Conservation (phyloP, 2,797 vertebrate genomes). For the Smutsia temminckii region DNA sequence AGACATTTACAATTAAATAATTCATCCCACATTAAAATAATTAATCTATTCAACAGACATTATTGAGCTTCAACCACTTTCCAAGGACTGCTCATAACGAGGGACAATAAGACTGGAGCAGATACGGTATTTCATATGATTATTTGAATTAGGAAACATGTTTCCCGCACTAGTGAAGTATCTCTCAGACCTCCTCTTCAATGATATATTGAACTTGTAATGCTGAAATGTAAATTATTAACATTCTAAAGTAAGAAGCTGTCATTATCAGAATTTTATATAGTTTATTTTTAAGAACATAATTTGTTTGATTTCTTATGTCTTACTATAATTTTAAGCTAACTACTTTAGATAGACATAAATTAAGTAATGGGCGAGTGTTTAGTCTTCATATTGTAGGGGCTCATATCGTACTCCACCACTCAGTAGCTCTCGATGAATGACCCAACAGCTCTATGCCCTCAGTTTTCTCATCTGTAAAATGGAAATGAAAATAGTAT, state of each 20-base stretch:
- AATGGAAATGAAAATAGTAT: background rate
- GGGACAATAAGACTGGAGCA: background rate
- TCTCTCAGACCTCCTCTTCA: background rate
- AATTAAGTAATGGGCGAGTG: background rate
- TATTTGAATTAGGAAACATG: background rate
- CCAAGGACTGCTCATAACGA: background rate
- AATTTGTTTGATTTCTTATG: background rate
- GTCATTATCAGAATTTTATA: conserved; percentile 3
- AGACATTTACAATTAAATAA: conserved; percentile 20
- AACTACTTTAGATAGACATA: background rate
- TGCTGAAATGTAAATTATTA: conserved; percentile 23
- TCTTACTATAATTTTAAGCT: background rate
- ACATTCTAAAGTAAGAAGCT: background rate
- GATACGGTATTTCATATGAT: background rate
- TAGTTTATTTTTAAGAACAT: background rate
- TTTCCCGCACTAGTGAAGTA: background rate
- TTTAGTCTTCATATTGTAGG: background rate
- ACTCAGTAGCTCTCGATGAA: background rate
- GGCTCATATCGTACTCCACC: background rate
- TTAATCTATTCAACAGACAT: background rate
- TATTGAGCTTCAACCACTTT: background rate
- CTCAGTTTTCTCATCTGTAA: conserved; percentile 1
- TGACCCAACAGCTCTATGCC: background rate
- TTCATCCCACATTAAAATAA: background rate
- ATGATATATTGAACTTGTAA: background rate